Evolutionary conservation across 2,113 vertebrate genomes (phyloP).

Genomic region (Synodontis membranacea): DNA sequence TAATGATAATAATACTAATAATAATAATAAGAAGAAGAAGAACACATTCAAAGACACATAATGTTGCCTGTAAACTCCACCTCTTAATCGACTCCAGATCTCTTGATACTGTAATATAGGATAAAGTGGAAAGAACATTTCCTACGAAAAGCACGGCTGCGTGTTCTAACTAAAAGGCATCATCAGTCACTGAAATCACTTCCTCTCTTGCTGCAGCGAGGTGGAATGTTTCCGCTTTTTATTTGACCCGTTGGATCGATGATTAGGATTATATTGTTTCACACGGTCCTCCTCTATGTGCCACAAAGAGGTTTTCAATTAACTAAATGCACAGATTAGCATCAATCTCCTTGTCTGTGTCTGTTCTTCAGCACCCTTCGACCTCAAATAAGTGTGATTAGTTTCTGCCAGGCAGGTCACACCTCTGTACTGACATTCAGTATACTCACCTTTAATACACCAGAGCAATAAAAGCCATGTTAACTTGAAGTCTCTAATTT

Average conservation of each 20-base stretch:
- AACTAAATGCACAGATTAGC: slow-evolving; percentile 79
- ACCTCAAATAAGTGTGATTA: slow-evolving; percentile 63
- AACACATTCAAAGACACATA: neutral
- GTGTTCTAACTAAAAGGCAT: slow-evolving; percentile 57
- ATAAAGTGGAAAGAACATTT: slow-evolving; percentile 30
- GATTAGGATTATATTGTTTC: slow-evolving; percentile 71
- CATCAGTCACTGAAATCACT: slow-evolving; percentile 61
- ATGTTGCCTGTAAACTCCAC: neutral
- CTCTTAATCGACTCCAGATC: slow-evolving; percentile 21
- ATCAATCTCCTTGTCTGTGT: slow-evolving; percentile 69
- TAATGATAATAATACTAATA: neutral
- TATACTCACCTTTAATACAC: slow-evolving; percentile 34
- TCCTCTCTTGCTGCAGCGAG: slow-evolving; percentile 60
- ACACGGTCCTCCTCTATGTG: slow-evolving; percentile 57
- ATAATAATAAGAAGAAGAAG: neutral
- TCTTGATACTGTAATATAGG: slow-evolving; percentile 6
- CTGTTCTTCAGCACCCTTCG: slow-evolving; percentile 53
- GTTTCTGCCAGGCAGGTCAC: slow-evolving; percentile 46
- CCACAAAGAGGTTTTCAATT: slow-evolving; percentile 79
- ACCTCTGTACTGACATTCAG: slow-evolving; percentile 44
- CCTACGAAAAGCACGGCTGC: slow-evolving; percentile 45
- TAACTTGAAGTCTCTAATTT: neutral
- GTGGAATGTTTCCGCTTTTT: slow-evolving; percentile 66
- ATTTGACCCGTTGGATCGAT: slow-evolving; percentile 76
- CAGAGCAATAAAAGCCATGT: neutral